phyloP scores from a whole-genome alignment of 2,113 vertebrate species.

The Leucopsar rothschildi region DNA sequence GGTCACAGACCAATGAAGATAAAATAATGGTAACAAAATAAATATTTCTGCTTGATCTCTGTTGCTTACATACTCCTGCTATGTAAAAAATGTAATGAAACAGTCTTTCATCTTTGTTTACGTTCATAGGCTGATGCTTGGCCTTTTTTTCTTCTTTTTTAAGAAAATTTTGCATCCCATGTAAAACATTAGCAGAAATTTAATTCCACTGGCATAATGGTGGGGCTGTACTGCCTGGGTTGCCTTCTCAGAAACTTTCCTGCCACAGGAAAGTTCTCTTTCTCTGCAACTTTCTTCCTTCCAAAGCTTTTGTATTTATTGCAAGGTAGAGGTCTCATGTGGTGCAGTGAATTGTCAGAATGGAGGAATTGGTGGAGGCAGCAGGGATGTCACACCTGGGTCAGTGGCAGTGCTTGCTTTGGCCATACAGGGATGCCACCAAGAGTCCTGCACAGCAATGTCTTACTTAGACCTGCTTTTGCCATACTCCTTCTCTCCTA shows the following conservation, averaged over 20 bases:
- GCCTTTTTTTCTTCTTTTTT: neutral
- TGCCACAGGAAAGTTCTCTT: no score
- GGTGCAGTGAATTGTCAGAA: neutral
- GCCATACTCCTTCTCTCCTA: neutral
- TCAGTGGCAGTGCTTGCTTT: neutral
- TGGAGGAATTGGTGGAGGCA: neutral
- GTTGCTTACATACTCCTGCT: neutral
- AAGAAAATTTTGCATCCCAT: neutral
- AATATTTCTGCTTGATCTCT: constrained; percentile 44
- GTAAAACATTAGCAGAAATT: neutral
- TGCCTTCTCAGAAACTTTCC: neutral
- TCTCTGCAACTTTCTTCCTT: neutral
- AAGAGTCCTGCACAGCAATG: rapidly evolving
- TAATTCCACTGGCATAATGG: neutral
- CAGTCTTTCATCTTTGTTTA: constrained; percentile 1
- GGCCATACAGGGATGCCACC: neutral
- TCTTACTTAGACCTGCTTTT: neutral
- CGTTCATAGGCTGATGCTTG: neutral
- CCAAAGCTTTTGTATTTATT: neutral
- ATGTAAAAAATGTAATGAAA: constrained; percentile 16
- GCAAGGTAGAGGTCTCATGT: rapidly evolving
- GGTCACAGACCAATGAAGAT: constrained; percentile 31
- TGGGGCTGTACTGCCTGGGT: neutral
- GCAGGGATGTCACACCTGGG: neutral
- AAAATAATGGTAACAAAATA: constrained; percentile 55